Base-by-base conservation (phyloP, 2,797 vertebrate species). In the Pangasius djambal region DNA sequence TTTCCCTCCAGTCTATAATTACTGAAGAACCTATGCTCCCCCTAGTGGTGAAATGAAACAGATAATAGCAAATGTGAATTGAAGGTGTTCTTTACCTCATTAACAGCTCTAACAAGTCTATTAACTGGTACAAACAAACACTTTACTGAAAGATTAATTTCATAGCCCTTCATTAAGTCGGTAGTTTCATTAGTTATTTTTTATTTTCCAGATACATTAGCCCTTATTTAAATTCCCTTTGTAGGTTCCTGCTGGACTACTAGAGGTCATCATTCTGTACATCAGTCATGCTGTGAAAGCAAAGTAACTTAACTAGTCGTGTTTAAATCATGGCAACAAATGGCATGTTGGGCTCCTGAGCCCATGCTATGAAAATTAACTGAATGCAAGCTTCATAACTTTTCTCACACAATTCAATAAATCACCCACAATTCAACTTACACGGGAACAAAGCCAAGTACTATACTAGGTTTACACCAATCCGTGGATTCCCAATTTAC, bases 141-240 rank as follows among this genome's bases (percentile, higher is more conserved):
- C 28, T 37, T 65, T 65, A 63, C 37, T 63, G 63, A 82, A 87
- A 15, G 31, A 25, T 77, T 57, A 82, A 70, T 85, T 59, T 57
- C 63, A 74, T 86, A 88, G 89, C 89, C 89, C 86, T 90, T 88
- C 55, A 65, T 82, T 79, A 52, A 16, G 59, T 81, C 2, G 20
- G 31, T 81, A 85, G 20, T 81, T 88, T 81, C 61, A 52, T 72
- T 81, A 85, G 6, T 70, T 86, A 22, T 86, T 74, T 9, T 78
- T 82, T 81, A 85, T 83, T 91, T 86, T 67, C 61, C 85, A 88
- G 8, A 87, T 50, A 77, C 55, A 86, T 59, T 87, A 89, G 89
- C 89, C 91, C 91, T 92, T 92, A 69, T 82, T 92, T 61, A 82
- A 72, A 85, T 88, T 88, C 90, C 87, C 88, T 74, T 89, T 88